These are phyloP conservation scores for Amphiprion clarkii DNA, from an alignment of 2,797 vertebrate species.

Conservation along the genomic window DNA sequence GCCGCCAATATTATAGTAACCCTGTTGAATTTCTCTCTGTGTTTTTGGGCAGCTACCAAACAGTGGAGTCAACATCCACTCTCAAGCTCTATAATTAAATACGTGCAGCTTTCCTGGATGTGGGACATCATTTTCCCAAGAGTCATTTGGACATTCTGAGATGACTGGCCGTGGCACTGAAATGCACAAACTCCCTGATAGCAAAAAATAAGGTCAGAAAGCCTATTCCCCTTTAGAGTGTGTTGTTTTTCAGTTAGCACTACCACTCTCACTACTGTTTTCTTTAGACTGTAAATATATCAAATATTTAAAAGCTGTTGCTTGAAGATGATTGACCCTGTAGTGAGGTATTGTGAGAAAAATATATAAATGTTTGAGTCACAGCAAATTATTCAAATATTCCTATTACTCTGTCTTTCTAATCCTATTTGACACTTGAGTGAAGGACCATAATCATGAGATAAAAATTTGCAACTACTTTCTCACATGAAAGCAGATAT, in stretches of 20 bases:
- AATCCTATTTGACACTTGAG: slow-evolving; percentile 25
- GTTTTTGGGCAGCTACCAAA: slow-evolving; percentile 29
- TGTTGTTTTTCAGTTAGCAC: slow-evolving; percentile 5
- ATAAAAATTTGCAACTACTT: slow-evolving; percentile 1
- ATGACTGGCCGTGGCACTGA: slow-evolving; percentile 19
- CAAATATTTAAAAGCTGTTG: background rate
- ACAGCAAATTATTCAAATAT: slow-evolving; percentile 20
- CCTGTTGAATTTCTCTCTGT: slow-evolving; percentile 23
- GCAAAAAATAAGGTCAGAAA: slow-evolving; percentile 20
- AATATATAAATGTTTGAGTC: background rate
- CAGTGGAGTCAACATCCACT: slow-evolving; percentile 39
- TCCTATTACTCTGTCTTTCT: too few species aligned
- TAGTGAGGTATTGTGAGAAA: background rate
- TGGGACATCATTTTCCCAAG: slow-evolving; percentile 54
- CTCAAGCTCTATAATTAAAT: slow-evolving; percentile 58
- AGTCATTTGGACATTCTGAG: slow-evolving; percentile 38
- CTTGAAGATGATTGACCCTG: background rate
- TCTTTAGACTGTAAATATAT: background rate
- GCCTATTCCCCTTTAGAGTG: background rate
- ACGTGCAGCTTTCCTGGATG: slow-evolving; percentile 51
- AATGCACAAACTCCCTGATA: slow-evolving; percentile 14
- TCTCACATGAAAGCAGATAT: background rate
- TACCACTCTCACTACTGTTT: background rate
- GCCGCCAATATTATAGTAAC: slow-evolving; percentile 2
- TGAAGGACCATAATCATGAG: background rate